phyloP scores from a whole-genome alignment of 2,113 vertebrate species.

The Pterocles burchelli region DNA sequence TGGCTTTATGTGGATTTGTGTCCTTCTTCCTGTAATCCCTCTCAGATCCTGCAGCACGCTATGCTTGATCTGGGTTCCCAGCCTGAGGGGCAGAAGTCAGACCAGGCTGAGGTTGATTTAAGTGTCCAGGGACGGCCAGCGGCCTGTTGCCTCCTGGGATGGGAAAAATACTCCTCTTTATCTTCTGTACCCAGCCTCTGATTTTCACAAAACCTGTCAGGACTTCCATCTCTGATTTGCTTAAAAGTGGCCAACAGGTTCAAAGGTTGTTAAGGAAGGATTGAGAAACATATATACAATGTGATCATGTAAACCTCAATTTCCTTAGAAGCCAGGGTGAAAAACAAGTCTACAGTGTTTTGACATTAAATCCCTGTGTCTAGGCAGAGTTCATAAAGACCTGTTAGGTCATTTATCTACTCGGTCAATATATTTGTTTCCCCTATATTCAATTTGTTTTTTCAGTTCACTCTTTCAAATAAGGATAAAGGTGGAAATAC shows the following conservation, averaged over 20 bases:
- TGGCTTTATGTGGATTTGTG: background rate
- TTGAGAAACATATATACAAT: background rate
- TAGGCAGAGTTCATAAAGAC: background rate
- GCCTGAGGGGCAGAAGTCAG: background rate
- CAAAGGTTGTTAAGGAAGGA: background rate
- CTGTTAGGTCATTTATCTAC: background rate
- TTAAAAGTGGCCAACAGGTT: background rate
- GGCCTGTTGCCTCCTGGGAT: background rate
- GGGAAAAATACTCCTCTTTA: background rate
- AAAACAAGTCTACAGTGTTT: background rate
- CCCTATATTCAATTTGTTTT: background rate
- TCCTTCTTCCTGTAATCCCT: background rate
- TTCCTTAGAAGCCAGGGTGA: background rate
- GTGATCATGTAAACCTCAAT: background rate
- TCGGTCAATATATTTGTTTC: background rate
- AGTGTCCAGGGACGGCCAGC: background rate
- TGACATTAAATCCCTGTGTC: background rate
- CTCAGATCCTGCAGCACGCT: background rate
- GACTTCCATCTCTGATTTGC: background rate
- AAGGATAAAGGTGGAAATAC: background rate
- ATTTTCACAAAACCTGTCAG: background rate
- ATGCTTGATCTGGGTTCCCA: background rate
- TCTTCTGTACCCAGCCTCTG: background rate
- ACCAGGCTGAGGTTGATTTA: background rate
- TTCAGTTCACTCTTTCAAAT: background rate